Evolutionary conservation across 2,113 vertebrate genomes (phyloP).

Genomic region (Calidris pygmaea): DNA sequence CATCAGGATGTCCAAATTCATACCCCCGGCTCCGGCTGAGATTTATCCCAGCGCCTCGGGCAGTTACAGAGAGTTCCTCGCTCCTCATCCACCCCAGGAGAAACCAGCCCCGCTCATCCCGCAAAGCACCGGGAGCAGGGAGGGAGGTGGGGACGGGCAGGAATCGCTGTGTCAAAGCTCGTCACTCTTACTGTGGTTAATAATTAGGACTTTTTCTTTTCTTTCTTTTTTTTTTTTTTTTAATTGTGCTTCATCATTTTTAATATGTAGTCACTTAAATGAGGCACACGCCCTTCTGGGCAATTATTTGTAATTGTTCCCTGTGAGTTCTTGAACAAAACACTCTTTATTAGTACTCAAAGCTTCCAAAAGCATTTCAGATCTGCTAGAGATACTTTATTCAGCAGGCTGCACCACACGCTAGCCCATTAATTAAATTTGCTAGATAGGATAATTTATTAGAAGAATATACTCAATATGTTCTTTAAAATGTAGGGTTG

Average conservation of each 20-base stretch:
- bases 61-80: rapidly evolving
- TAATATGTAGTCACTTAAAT: background rate
- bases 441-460: background rate
- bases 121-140: rapidly evolving
- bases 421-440: background rate
- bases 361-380: background rate
- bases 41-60: rapidly evolving
- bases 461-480: background rate
- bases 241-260: background rate
- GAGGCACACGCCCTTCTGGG: background rate
- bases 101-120: background rate
- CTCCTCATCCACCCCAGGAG: background rate
- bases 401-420: background rate
- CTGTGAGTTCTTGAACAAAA: background rate
- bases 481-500: background rate
- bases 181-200: background rate
- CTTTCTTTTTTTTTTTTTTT: background rate
- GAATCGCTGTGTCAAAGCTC: rapidly evolving
- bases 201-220: background rate
- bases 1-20: rapidly evolving
- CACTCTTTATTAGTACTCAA: background rate
- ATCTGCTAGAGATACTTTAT: background rate
- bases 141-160: background rate
- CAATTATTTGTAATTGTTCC: background rate
- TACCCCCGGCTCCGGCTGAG: background rate